Evolutionary conservation across 2,113 vertebrate species (phyloP).

Genomic region (Dipodomys spectabilis): DNA sequence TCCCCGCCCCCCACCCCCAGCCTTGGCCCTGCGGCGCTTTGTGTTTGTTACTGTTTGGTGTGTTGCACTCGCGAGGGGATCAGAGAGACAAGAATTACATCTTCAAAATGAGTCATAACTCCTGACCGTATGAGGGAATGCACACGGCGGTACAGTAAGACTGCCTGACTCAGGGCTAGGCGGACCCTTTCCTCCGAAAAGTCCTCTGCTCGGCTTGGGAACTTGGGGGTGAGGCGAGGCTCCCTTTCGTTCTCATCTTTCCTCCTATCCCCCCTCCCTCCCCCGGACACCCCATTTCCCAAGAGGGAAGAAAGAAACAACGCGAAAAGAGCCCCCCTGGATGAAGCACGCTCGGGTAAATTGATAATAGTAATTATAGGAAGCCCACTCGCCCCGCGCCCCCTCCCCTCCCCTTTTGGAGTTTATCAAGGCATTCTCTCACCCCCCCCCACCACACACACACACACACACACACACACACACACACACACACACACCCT

Average conservation of each 20-base stretch:
- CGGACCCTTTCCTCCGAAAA: conserved; percentile 87
- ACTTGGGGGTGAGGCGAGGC: conserved; percentile 77
- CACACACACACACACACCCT: conserved; percentile 35
- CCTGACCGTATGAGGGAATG: conserved; percentile 89
- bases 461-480: neutral
- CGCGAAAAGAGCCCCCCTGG: conserved; percentile 65
- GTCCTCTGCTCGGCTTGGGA: conserved; percentile 83
- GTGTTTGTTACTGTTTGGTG: conserved; percentile 80
- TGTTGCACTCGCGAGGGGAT: conserved; percentile 87
- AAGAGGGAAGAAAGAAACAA: conserved; percentile 74
- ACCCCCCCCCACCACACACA: neutral
- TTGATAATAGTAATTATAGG: conserved; percentile 84
- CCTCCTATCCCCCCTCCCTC: neutral
- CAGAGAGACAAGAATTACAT: conserved; percentile 88
- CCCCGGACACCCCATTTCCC: conserved; percentile 45
- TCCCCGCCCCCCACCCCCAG: conserved; percentile 59
- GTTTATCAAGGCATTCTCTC: conserved; percentile 78
- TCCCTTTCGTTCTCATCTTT: conserved; percentile 65
- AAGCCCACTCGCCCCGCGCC: conserved; percentile 70
- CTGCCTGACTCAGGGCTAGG: conserved; percentile 85
- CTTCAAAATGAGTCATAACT: conserved; percentile 91
- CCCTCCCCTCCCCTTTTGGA: conserved; percentile 79
- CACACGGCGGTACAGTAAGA: conserved; percentile 84
- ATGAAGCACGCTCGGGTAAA: conserved; percentile 79
- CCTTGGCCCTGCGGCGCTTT: conserved; percentile 75